phyloP scores from a whole-genome alignment of 2,113 vertebrate genomes.

The Paraplagusia blochii region DNA sequence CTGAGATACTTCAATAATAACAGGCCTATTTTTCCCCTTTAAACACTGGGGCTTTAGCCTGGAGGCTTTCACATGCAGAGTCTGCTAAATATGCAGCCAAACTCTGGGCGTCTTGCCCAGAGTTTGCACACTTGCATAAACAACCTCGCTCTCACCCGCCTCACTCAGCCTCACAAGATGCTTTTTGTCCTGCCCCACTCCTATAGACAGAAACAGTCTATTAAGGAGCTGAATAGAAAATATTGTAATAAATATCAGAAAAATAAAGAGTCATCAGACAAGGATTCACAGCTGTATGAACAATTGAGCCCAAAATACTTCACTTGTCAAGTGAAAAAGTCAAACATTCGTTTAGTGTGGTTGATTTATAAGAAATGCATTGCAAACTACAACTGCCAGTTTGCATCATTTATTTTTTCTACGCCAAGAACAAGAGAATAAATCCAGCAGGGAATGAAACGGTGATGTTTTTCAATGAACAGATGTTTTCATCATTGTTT shows the following conservation, averaged over 20 bases:
- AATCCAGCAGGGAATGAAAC: slow-evolving; percentile 21
- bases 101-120: slow-evolving; percentile 62
- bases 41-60: slow-evolving; percentile 52
- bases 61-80: slow-evolving; percentile 66
- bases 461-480: slow-evolving; percentile 24
- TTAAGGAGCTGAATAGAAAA: slow-evolving; percentile 11
- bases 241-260: too few relatives aligned
- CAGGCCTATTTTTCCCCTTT: slow-evolving; percentile 8
- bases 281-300: too few relatives aligned
- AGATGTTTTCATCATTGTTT: slow-evolving; percentile 34
- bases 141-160: slow-evolving; percentile 15
- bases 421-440: background rate
- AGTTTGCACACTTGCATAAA: slow-evolving; percentile 34
- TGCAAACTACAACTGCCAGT: too few relatives aligned
- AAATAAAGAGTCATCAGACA: too few relatives aligned
- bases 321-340: too few relatives aligned
- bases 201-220: slow-evolving; percentile 24
- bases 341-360: too few relatives aligned
- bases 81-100: slow-evolving; percentile 45
- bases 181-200: slow-evolving; percentile 8
- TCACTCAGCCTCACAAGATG: slow-evolving; percentile 17
- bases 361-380: too few relatives aligned
- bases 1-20: slow-evolving; percentile 53
- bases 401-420: too few relatives aligned
- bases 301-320: too few relatives aligned